Percentiles rank a stretch among this genome's conserved stretches.
These are phyloP conservation scores for Melinaea marsaeus DNA, from an alignment of 2,888 invertebrate genomes.

Conservation along the genomic window DNA sequence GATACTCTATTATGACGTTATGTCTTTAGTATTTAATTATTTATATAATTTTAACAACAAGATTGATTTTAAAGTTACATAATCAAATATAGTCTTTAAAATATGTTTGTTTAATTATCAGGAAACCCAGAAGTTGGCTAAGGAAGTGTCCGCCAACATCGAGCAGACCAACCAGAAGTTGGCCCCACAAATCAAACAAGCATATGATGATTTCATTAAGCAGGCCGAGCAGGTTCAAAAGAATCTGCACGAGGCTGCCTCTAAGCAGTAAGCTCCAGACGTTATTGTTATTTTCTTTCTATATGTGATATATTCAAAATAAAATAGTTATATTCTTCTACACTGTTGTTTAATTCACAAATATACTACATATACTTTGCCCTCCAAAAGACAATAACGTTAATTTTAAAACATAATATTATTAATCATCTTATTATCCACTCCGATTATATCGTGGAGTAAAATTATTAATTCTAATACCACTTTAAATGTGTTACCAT, in stretches of 20 bases:
- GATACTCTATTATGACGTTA: no score
- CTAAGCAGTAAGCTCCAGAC: slow-evolving; percentile 47
- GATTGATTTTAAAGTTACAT: no score
- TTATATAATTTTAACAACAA: no score
- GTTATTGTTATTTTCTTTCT: not conserved
- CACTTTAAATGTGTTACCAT: no score
- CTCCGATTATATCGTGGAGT: no score
- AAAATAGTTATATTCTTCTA: slow-evolving; percentile 16
- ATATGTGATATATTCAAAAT: slow-evolving; percentile 8
- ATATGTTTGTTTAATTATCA: slow-evolving; percentile 30
- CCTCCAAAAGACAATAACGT: not conserved
- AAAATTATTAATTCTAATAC: no score
- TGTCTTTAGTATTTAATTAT: no score
- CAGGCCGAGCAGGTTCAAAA: slow-evolving; percentile 56
- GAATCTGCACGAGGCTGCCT: slow-evolving; percentile 65
- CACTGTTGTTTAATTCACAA: slow-evolving; percentile 1
- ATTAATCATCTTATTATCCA: no score
- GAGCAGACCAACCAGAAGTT: slow-evolving; percentile 62
- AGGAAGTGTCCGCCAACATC: slow-evolving; percentile 54
- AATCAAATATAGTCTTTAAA: not conserved
- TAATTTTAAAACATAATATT: no score
- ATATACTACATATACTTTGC: not conserved
- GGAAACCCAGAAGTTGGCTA: slow-evolving; percentile 61
- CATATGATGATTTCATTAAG: slow-evolving; percentile 64
- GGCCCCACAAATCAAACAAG: slow-evolving; percentile 60